Evolutionary conservation across 2,113 vertebrate genomes (phyloP).

Genomic region (Thunnus maccoyii): DNA sequence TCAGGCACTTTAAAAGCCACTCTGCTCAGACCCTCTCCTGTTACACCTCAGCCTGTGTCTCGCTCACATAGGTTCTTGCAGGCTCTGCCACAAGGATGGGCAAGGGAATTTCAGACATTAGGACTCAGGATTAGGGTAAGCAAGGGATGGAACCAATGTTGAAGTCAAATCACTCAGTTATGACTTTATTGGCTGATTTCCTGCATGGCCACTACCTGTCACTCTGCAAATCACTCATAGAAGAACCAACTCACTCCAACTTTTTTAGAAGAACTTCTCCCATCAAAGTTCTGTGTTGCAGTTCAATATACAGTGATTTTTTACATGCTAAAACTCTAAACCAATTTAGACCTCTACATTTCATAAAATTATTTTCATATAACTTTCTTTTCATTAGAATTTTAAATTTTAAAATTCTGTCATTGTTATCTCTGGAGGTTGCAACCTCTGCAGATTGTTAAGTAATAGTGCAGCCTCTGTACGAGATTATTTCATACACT

Average conservation of each 20-base stretch:
- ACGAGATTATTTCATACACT: neutral
- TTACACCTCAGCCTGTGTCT: slow-evolving; percentile 57
- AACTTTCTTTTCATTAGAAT: no score
- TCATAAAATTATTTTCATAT: neutral
- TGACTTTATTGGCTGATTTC: slow-evolving; percentile 57
- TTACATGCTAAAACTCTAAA: neutral
- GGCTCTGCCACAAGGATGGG: slow-evolving; percentile 33
- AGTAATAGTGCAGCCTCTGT: neutral
- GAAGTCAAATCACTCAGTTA: slow-evolving; percentile 64
- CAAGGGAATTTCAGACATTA: slow-evolving; percentile 41
- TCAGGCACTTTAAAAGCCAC: slow-evolving; percentile 94
- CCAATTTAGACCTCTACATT: neutral
- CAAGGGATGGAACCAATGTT: slow-evolving; percentile 55
- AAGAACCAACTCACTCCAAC: slow-evolving; percentile 37
- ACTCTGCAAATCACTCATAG: slow-evolving; percentile 54
- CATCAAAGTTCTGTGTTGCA: slow-evolving; percentile 21
- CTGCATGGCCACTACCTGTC: slow-evolving; percentile 57
- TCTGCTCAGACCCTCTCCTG: slow-evolving; percentile 70
- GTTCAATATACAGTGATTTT: neutral
- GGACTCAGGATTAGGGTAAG: slow-evolving; percentile 50
- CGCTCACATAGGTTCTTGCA: slow-evolving; percentile 31
- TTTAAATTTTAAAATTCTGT: no score
- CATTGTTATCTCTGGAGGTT: neutral
- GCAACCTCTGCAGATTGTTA: neutral
- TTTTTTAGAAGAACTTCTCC: slow-evolving; percentile 44